phyloP scores from a whole-genome alignment of 2,888 invertebrate species.

The Parelbella ahira region DNA sequence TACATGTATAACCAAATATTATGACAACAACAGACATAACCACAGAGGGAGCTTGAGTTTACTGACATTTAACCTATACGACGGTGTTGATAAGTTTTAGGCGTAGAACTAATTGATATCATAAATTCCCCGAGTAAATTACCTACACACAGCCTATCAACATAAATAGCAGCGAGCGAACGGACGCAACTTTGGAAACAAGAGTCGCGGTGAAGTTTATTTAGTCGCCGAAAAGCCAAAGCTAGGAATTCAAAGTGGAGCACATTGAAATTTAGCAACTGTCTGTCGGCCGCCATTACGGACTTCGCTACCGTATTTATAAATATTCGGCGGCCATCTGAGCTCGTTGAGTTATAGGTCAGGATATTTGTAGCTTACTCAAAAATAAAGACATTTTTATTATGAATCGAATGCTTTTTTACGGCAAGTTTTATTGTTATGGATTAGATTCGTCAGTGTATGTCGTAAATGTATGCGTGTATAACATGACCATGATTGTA shows the following conservation, averaged over 20 bases:
- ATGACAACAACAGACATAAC: too few species aligned
- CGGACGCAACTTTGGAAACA: conserved; percentile 24
- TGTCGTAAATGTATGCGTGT: conserved; percentile 3
- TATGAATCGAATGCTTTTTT: conserved; percentile 16
- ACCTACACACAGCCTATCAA: neutral
- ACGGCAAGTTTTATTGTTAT: conserved; percentile 1
- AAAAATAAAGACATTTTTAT: conserved; percentile 41
- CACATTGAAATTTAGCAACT: conserved; percentile 79
- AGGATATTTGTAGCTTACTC: conserved; percentile 55
- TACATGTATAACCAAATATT: too few species aligned
- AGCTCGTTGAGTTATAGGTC: conserved; percentile 58
- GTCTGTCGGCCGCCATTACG: conserved; percentile 69
- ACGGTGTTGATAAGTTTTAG: neutral
- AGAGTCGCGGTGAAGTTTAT: conserved; percentile 48
- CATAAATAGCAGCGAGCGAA: conserved; percentile 5
- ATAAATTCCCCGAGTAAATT: too few species aligned
- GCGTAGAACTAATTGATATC: too few species aligned
- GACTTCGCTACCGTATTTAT: conserved; percentile 68
- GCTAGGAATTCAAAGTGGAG: conserved; percentile 66
- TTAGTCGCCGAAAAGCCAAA: conserved; percentile 55
- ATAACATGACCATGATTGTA: neutral
- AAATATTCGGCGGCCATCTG: conserved; percentile 67
- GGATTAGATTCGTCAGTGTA: neutral
- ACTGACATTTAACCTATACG: too few species aligned
- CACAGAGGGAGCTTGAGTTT: too few species aligned